Base-by-base conservation (phyloP, 1,140 invertebrate species). In the Aporrectodea caliginosa region DNA sequence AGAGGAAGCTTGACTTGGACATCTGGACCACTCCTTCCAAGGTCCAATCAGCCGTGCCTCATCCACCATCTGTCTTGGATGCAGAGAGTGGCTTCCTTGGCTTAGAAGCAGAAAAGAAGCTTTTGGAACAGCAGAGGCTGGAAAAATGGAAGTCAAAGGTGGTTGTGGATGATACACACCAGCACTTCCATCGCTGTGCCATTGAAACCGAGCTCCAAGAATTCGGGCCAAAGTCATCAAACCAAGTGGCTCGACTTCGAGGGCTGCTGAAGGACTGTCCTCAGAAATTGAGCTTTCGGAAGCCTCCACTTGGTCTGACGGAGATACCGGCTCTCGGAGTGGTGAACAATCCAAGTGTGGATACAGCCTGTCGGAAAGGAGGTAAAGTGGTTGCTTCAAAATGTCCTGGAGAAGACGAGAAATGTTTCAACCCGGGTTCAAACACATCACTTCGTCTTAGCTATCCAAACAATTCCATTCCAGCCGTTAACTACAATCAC, bases 241-340 rank as follows among this genome's bases (percentile, higher is more conserved):
- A 87, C 80, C 86, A 88, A 78, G 34, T 88, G 12, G 86, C 86
- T 75, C 80, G 84, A 29, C 79, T 88, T 30, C 80, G 84, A 43
- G 84, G 85, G 16, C 80, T 88, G 22, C 82, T 88, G n/a, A 88
- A 88, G 80, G 85, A 88, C 74, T 72, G 78, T 16, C 86, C 87
- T 6, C 31, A 79, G n/a, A 87, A 87, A 75, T 75, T 81, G 31
- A 70, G 79, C 29, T 77, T 87, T 22, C 73, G 79, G 22, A 78
- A 78, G 32, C 77, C 81, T 31, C 81, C 81, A 1, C 74, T 84
- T 73, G 71, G 69, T 27, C 70, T 85, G n/a, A 80, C 82, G 16
- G 83, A 86, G 1, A 84, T 87, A 16, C 85, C 87, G 31, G 83
- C 86, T 6, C 78, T 87, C 29, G 82, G 83, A 80, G 87, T 88